Conservation (phyloP, 2,888 invertebrate species). For the Anthophora plumipes region DNA sequence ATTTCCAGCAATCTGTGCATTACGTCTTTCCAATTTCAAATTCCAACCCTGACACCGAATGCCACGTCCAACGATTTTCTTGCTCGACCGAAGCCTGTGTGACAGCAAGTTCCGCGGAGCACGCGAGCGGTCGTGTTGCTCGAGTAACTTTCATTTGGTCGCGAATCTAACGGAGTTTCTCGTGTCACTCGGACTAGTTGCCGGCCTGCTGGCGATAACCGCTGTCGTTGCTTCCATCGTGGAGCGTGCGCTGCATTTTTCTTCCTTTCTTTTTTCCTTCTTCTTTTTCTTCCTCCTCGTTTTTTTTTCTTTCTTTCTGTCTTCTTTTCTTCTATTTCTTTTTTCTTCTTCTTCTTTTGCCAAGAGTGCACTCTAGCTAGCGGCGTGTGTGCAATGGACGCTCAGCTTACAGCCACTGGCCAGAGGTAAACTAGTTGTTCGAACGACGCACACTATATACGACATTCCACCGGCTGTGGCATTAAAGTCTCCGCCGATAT, state of each 20-base stretch:
- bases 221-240: slow-evolving; percentile 36
- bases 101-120: slow-evolving; percentile 1
- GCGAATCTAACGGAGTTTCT: slow-evolving; percentile 60
- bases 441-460: slow-evolving; percentile 48
- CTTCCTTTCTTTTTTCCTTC: neutral
- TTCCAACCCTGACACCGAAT: neutral
- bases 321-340: no score
- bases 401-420: slow-evolving; percentile 7
- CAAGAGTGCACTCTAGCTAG: slow-evolving; percentile 1
- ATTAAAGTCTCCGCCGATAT: slow-evolving; percentile 54
- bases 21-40: neutral
- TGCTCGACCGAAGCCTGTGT: neutral
- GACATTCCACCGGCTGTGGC: slow-evolving; percentile 54
- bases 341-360: neutral
- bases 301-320: no score
- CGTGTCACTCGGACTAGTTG: slow-evolving; percentile 49
- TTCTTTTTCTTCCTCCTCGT: no score
- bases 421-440: slow-evolving; percentile 66
- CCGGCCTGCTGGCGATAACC: slow-evolving; percentile 19
- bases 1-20: neutral
- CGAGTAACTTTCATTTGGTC: slow-evolving; percentile 52
- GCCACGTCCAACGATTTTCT: slow-evolving; percentile 6
- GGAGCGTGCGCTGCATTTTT: slow-evolving; percentile 47
- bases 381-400: slow-evolving; percentile 5
- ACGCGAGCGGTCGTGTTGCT: slow-evolving; percentile 8